phyloP scores from a whole-genome alignment of 2,888 invertebrate genomes.

The Pteria penguin region DNA sequence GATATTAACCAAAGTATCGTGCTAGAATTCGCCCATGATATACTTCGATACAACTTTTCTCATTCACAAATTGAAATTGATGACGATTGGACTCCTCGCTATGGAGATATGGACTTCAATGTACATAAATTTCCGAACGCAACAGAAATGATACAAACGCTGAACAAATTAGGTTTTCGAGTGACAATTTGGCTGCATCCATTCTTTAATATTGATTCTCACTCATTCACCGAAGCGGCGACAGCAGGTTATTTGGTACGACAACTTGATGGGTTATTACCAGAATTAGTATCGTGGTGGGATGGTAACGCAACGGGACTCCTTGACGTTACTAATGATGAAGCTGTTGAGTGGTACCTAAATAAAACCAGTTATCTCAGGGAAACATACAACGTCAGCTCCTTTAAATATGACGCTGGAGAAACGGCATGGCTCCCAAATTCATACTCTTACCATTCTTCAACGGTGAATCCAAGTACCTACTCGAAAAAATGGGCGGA shows the following conservation, averaged over 20 bases:
- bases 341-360: constrained; percentile 88
- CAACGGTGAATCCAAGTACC: constrained; percentile 62
- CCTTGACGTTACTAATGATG: constrained; percentile 93
- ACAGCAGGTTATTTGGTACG: constrained; percentile 82
- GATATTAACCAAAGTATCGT: constrained; percentile 84
- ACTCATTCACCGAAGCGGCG: constrained; percentile 90
- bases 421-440: constrained; percentile 72
- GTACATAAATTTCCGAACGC: constrained; percentile 87
- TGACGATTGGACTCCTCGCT: constrained; percentile 91
- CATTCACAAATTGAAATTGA: constrained; percentile 85
- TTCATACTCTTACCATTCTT: constrained; percentile 51
- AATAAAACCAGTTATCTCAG: constrained; percentile 86
- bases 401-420: constrained; percentile 93
- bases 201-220: constrained; percentile 86
- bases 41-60: constrained; percentile 58
- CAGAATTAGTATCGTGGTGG: constrained; percentile 86
- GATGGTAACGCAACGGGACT: constrained; percentile 87
- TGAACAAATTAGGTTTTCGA: constrained; percentile 85
- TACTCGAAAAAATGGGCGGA: constrained; percentile 69
- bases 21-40: constrained; percentile 61
- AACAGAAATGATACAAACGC: constrained; percentile 80
- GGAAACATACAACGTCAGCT: constrained; percentile 87
- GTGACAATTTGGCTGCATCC: constrained; percentile 87
- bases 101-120: constrained; percentile 89
- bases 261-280: constrained; percentile 55